Percentiles rank a stretch among this genome's conserved stretches.
phyloP scores from a whole-genome alignment of 1,140 invertebrate species.

The Pogonomyrmex barbatus region DNA sequence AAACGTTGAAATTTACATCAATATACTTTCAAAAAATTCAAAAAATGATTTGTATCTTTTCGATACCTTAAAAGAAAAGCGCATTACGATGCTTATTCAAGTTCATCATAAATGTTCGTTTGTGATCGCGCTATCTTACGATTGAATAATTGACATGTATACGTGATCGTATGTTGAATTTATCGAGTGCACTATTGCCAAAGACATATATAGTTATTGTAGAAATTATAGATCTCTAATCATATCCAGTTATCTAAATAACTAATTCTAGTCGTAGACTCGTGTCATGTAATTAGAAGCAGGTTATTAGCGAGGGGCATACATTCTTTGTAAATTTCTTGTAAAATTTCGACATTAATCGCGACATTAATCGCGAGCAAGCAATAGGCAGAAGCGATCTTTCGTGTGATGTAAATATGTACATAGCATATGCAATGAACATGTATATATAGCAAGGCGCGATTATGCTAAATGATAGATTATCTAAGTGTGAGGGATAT shows the following conservation, averaged over 20 bases:
- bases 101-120: too few relatives aligned
- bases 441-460: slow-evolving; percentile 24
- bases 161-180: slow-evolving; percentile 18
- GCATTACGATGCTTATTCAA: too few relatives aligned
- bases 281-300: slow-evolving; percentile 29
- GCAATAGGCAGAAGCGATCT: slow-evolving; percentile 42
- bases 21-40: too few relatives aligned
- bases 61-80: too few relatives aligned
- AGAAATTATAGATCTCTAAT: not conserved
- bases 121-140: not conserved
- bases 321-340: slow-evolving; percentile 70
- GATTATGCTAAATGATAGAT: slow-evolving; percentile 24
- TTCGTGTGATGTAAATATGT: slow-evolving; percentile 73
- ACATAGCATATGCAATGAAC: slow-evolving; percentile 61
- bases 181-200: slow-evolving; percentile 37
- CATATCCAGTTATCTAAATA: slow-evolving; percentile 8
- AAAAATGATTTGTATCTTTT: too few relatives aligned
- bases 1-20: too few relatives aligned
- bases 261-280: slow-evolving; percentile 20
- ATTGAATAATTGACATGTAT: not conserved
- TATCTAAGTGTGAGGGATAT: slow-evolving; percentile 26
- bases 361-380: slow-evolving; percentile 2
- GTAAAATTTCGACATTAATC: slow-evolving; percentile 53
- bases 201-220: not conserved
- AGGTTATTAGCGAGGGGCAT: not conserved